A percentile compares a stretch with the other conserved stretches of the same genome.
phyloP scores from a whole-genome alignment of 2,113 vertebrate species.

The Gnathonemus echidnorhynchus region DNA sequence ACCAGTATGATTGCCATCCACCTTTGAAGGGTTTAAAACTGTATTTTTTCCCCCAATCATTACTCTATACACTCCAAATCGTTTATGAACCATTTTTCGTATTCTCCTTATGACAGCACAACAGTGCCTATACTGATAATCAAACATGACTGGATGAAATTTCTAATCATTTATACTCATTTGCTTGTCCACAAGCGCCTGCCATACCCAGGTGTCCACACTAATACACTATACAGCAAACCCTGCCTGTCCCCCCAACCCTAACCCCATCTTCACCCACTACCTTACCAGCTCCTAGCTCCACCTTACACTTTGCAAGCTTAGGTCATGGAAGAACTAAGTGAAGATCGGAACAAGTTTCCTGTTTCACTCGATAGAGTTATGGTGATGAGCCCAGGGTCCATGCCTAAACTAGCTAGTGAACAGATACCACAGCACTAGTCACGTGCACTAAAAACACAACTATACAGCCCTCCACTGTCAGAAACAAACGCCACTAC shows the following conservation, averaged over 20 bases:
- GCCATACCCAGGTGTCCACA: neutral
- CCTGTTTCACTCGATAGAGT: neutral
- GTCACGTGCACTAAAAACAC: neutral
- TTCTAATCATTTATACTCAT: neutral
- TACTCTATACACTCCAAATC: neutral
- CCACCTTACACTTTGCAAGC: neutral
- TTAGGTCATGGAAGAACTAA: conserved; percentile 25
- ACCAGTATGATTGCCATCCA: neutral
- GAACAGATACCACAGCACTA: neutral
- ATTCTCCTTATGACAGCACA: neutral
- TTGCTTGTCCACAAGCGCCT: neutral
- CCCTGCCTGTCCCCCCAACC: neutral
- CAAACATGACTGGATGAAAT: neutral
- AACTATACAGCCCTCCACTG: neutral
- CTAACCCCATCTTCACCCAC: neutral
- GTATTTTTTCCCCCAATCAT: neutral
- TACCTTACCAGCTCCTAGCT: neutral
- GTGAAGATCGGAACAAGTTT: neutral
- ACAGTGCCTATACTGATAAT: neutral
- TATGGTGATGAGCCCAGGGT: neutral
- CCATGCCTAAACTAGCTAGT: neutral
- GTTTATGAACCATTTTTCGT: neutral
- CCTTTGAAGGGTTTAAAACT: neutral
- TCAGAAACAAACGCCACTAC: neutral
- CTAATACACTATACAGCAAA: neutral